phyloP scores from a whole-genome alignment of 2,888 invertebrate species.

The Troides aeacus region DNA sequence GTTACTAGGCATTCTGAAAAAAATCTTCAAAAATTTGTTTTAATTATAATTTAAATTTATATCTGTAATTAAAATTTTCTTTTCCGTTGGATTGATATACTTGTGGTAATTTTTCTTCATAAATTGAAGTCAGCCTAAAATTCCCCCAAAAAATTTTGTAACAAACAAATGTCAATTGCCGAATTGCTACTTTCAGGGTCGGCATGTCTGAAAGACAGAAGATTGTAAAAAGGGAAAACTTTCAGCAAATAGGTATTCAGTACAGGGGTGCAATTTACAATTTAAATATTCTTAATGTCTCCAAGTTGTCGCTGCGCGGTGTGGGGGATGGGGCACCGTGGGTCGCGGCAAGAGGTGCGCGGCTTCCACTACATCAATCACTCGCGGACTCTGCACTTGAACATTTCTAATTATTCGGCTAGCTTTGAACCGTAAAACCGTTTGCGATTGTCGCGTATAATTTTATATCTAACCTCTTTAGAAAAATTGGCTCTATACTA shows the following conservation, averaged over 20 bases:
- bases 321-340: slow-evolving; percentile 36
- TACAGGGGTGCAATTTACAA: slow-evolving; percentile 77
- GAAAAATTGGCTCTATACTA: not conserved
- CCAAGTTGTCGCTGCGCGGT: slow-evolving; percentile 66
- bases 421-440: slow-evolving; percentile 57
- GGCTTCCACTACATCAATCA: slow-evolving; percentile 80
- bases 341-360: slow-evolving; percentile 40
- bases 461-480: not conserved
- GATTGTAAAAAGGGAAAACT: slow-evolving; percentile 61
- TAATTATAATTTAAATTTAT: too few species aligned
- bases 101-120: too few species aligned
- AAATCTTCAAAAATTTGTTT: too few species aligned
- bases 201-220: slow-evolving; percentile 23
- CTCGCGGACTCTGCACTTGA: slow-evolving; percentile 75
- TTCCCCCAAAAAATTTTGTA: too few species aligned
- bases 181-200: slow-evolving; percentile 49
- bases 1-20: not conserved
- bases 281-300: slow-evolving; percentile 80
- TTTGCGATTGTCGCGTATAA: slow-evolving; percentile 47
- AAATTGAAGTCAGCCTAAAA: too few species aligned
- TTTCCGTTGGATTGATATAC: too few species aligned
- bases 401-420: slow-evolving; percentile 78
- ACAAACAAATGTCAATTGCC: not conserved
- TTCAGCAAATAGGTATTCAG: slow-evolving; percentile 76
- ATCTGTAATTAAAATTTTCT: too few species aligned